Evolutionary conservation across 1,140 invertebrate genomes (phyloP), one percentile per base, ranked within the genome.

Genomic region (Marisa cornuarietis): DNA sequence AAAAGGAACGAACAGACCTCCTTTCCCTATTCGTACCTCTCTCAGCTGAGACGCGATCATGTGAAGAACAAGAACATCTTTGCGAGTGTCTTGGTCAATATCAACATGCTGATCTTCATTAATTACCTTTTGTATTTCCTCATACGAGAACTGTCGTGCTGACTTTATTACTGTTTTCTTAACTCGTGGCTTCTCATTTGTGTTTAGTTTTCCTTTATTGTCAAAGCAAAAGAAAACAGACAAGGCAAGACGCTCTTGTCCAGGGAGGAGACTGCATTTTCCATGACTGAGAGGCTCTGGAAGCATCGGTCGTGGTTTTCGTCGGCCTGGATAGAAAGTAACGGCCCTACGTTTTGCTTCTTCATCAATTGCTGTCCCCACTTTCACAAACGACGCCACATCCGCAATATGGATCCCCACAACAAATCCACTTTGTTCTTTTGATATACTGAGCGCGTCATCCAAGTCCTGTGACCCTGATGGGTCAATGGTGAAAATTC

Each of bases 381-480:
- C 83, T 42, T 81, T 61, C 0, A 91, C 85, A 81, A 87, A 86
- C 63, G 82, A 79, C 8, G 82, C 83, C 42, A 91, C 90, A 82
- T 91, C 90, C 73, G 90, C 85, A 80, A 91, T 90, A 79, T 90
- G 89, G 13, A 90, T 84, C 14, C 89, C 87, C 14, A 89, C 83
- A 26, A 71, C 72, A 49, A 71, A 85, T 42, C 82, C 83, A 10
- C 81, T 71, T 62, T 52, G 14, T 11, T 78, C 69, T 66, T 66
- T 49, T 71, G 83, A 66, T n/a, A 90, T 62, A 91, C 99, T 98
- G 0, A 99, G 91, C 0, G 98, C 98, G 92, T 99, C 98, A 90
- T 99, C 98, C 81, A 99, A 98, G 90, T 99, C 98, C 18, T 97
- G 99, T 89, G 98, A 99, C 5, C 96, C 97, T 8, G 96, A 95